Base-by-base conservation (phyloP, 1,140 invertebrate genomes). In the Leptoteleia sp. region DNA sequence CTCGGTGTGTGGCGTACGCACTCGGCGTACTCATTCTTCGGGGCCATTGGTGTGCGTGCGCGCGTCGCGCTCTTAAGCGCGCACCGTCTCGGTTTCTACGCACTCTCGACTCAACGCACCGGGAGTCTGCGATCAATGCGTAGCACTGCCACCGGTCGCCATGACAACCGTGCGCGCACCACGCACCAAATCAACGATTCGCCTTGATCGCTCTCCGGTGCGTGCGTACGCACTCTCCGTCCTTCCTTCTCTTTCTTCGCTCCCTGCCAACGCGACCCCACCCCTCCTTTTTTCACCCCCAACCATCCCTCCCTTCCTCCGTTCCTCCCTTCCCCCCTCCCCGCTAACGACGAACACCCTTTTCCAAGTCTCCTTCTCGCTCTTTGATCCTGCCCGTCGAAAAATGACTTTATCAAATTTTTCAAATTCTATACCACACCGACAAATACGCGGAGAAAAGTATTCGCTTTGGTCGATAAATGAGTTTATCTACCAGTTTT, bases 81-180 rank as follows among this genome's bases (percentile, higher is more conserved):
- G 73, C 70, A 65, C 45, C 77, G 72, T 72, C 79, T 79, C 77
- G 76, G 73, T 78, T 82, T 82, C 76, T 68, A 82, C 81, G 76
- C 81, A 79, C 70, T 78, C 76, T 81, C 81, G 75, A 82, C 85
- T 76, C 84, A 79, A 88, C 84, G 82, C 80, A 86, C 79, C 83
- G 84, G 84, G 88, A 89, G 86, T 88, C 88, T 89, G 88, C 87
- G 88, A 89, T 89, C 88, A 85, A 89, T 89, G 88, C 87, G 88
- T 88, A 75, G 65, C 85, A 83, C 84, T 85, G 83, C 65, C 82
- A 82, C 48, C 65, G 79, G 87, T 89, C 76, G 83, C 81, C 83
- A 89, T 89, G 87, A 84, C 79, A 85, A 89, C 88, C 55, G 62
- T 54, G 78, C 79, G 84, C 82, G 79, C 82, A 78, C 84, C 83